These are phyloP conservation scores for cattle (Bos taurus) DNA, from an alignment of 2,113 vertebrate genomes.

Conservation along the genomic window ARS-UCD2.0 NC_037332.1:114412001-114412500, in stretches of 20 bases:
- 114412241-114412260: background rate
- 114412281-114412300: background rate
- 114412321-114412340: background rate
- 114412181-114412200: background rate
- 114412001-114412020: background rate
- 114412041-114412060: background rate
- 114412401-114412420: background rate
- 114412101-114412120: background rate
- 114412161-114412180: background rate
- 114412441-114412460: accelerated
- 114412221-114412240: background rate
- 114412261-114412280: background rate
- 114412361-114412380: background rate
- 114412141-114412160: background rate
- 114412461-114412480: accelerated
- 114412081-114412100: background rate
- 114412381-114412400: background rate
- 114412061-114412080: background rate
- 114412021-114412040: background rate
- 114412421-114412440: background rate
- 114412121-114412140: background rate
- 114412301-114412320: background rate
- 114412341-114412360: background rate
- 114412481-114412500: no score
- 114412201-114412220: background rate